phyloP scores from a whole-genome alignment of 2,888 invertebrate species.

The Venustoraphidia nigricollis region DNA sequence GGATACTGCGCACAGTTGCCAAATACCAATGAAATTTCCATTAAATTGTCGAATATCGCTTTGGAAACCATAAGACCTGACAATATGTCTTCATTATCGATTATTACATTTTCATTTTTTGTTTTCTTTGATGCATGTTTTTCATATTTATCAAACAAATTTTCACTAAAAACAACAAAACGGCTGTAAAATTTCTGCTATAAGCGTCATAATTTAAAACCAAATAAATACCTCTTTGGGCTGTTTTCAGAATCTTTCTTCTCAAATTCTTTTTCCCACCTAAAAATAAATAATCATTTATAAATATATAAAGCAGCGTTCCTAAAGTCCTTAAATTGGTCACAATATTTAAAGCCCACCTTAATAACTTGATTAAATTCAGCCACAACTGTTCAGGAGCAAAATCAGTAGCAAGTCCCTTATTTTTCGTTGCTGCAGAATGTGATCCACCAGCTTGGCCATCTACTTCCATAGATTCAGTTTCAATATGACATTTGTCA shows the following conservation, averaged over 20 bases:
- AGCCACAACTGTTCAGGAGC: constrained; percentile 23
- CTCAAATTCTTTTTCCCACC: constrained; percentile 43
- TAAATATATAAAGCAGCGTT: no score
- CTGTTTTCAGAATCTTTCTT: not conserved
- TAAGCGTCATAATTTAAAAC: no score
- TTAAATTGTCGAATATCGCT: constrained; percentile 31
- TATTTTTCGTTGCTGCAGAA: no score
- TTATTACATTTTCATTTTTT: not conserved
- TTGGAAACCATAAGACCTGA: constrained; percentile 25
- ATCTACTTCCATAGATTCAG: not conserved
- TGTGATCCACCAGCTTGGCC: no score
- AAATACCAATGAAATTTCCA: constrained; percentile 28
- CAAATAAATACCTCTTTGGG: not conserved
- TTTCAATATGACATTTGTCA: not conserved
- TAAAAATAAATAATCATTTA: constrained; percentile 23
- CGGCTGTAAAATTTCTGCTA: no score
- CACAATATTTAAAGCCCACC: constrained; percentile 11
- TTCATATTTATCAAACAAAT: not conserved
- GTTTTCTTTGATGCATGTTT: not conserved
- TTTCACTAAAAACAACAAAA: not conserved
- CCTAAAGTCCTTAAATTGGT: constrained; percentile 15
- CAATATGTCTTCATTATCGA: not conserved
- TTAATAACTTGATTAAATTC: constrained; percentile 22
- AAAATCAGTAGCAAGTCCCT: constrained; percentile 10
- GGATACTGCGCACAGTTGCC: constrained; percentile 23